A percentile compares a stretch with the other conserved stretches of the same genome.
Conservation (phyloP, 2,888 invertebrate genomes). For the Salticus scenicus region DNA sequence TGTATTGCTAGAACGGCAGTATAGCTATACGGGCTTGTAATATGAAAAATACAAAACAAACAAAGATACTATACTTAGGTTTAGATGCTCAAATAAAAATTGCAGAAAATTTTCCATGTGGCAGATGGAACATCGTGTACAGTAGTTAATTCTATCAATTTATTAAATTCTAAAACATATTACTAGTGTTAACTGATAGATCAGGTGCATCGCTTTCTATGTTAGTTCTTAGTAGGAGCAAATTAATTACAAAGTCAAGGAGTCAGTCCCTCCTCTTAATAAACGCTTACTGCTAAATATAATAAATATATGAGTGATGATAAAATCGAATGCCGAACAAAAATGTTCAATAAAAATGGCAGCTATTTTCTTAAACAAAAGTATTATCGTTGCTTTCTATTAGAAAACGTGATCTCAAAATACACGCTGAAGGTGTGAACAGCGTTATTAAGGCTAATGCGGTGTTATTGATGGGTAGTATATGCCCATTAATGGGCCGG, state of each 20-base stretch:
- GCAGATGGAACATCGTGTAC: too few species aligned
- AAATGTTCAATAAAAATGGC: conserved; percentile 45
- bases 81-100: too few species aligned
- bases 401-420: conserved; percentile 52
- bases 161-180: too few species aligned
- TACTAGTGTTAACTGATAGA: too few species aligned
- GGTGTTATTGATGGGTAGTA: conserved; percentile 65
- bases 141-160: too few species aligned
- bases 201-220: too few species aligned
- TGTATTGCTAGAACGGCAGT: too few species aligned
- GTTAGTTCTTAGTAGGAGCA: too few species aligned
- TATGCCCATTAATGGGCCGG: conserved; percentile 49
- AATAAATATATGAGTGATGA: conserved; percentile 57
- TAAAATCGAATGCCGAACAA: conserved; percentile 45
- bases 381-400: conserved; percentile 48
- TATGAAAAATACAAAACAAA: too few species aligned
- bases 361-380: conserved; percentile 50
- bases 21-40: too few species aligned
- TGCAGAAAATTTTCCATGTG: too few species aligned
- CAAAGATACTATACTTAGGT: too few species aligned
- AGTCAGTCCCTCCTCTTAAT: conserved; percentile 19
- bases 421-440: conserved; percentile 65
- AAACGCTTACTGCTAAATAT: conserved; percentile 24
- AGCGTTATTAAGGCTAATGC: conserved; percentile 66
- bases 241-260: neutral